Percentiles rank a stretch among this genome's conserved stretches.
phyloP scores from a whole-genome alignment of 2,113 vertebrate genomes.

The cat (Felis catus) region F.catus_Fca126_mat1.0 CM031417.1:36484501-36485000 shows the following conservation, averaged over 20 bases:
- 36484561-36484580: not conserved
- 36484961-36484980: not conserved
- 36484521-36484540: not conserved
- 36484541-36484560: not conserved
- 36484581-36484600: not conserved
- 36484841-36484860: not conserved
- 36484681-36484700: no score
- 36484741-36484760: not conserved
- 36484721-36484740: not conserved
- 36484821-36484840: not conserved
- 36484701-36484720: no score
- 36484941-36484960: not conserved
- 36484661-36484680: no score
- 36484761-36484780: not conserved
- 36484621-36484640: no score
- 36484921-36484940: not conserved
- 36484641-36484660: no score
- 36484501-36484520: not conserved
- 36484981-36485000: not conserved
- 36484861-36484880: not conserved
- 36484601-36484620: not conserved
- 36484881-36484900: not conserved
- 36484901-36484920: not conserved
- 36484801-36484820: not conserved
- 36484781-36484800: not conserved